phyloP scores from a whole-genome alignment of 2,888 invertebrate genomes.

The Thereva nobilitata region DNA sequence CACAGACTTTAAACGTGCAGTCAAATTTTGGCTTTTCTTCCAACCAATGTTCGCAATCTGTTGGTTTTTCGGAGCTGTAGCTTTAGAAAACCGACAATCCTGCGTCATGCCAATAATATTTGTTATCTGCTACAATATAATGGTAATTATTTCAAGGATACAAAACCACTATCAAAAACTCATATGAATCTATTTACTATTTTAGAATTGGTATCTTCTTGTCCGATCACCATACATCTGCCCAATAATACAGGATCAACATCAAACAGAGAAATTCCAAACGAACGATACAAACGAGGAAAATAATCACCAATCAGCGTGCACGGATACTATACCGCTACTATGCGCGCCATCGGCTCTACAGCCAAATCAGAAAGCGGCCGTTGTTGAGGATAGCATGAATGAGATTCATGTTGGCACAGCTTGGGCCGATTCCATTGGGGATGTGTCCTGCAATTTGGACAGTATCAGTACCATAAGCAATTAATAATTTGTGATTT shows the following conservation, averaged over 20 bases:
- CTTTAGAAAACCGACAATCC: constrained; percentile 69
- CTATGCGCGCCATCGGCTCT: constrained; percentile 39
- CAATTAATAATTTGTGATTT: constrained; percentile 41
- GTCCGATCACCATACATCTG: constrained; percentile 41
- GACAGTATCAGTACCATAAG: constrained; percentile 46
- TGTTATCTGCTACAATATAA: constrained; percentile 62
- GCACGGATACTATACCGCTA: constrained; percentile 44
- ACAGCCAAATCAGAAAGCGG: constrained; percentile 30
- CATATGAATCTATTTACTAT: neutral
- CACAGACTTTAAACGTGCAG: constrained; percentile 64
- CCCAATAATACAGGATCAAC: constrained; percentile 42
- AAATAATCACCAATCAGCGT: constrained; percentile 37
- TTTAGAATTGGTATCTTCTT: constrained; percentile 43
- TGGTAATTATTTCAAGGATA: constrained; percentile 59
- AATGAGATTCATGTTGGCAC: constrained; percentile 36
- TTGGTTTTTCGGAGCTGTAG: constrained; percentile 76
- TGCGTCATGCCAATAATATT: constrained; percentile 66
- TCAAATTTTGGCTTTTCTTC: constrained; percentile 68
- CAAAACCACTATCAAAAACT: neutral
- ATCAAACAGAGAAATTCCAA: constrained; percentile 40
- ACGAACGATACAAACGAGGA: constrained; percentile 38
- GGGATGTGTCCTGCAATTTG: constrained; percentile 42
- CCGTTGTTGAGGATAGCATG: constrained; percentile 40
- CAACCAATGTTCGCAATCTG: constrained; percentile 73
- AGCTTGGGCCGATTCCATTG: constrained; percentile 39